Evolutionary conservation across 2,113 vertebrate species (phyloP).

Genomic region (Regulus satrapa): DNA sequence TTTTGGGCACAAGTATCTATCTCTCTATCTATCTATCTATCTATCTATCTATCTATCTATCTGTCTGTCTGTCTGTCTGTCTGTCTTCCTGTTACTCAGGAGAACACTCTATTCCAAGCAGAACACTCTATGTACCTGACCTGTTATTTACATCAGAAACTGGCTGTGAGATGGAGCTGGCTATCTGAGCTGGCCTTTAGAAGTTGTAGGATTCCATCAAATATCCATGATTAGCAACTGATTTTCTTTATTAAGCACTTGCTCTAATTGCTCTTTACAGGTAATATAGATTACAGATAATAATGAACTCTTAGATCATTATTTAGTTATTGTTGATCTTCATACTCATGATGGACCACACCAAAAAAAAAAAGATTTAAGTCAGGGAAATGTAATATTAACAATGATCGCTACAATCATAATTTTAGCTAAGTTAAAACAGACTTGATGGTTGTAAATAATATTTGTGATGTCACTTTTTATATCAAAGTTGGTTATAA

Average conservation of each 20-base stretch:
- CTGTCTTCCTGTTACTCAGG: neutral
- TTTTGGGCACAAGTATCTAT: neutral
- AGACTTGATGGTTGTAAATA: neutral
- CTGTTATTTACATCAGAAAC: neutral
- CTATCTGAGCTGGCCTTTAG: neutral
- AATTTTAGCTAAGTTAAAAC: neutral
- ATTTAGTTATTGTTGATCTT: neutral
- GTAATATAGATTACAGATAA: neutral
- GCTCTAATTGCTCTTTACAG: neutral
- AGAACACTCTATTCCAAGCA: no score
- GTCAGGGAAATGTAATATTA: neutral
- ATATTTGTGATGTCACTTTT: neutral
- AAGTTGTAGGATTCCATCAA: neutral
- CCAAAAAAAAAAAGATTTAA: neutral
- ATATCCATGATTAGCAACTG: neutral
- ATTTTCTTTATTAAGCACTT: neutral
- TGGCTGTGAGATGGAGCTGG: neutral
- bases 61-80: no score
- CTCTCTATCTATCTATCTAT: no score
- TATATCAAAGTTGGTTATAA: neutral
- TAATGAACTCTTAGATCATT: neutral
- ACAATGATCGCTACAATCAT: neutral
- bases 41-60: no score
- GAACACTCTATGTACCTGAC: neutral
- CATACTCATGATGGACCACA: neutral